Evolutionary conservation across 1,140 invertebrate species (phyloP).

Genomic region (Pseudobourletiella spinata): DNA sequence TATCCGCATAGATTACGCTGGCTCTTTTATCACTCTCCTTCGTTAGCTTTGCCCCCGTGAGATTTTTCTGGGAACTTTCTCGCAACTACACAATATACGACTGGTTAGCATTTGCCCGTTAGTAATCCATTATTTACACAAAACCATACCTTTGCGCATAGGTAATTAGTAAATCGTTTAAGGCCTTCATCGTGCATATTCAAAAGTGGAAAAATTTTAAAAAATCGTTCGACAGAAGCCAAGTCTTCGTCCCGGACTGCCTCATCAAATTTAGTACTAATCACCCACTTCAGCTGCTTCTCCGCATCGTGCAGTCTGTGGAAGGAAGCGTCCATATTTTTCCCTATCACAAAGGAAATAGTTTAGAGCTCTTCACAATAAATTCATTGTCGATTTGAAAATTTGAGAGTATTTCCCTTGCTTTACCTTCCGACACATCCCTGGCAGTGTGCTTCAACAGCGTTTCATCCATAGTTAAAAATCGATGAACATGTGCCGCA

Average conservation of each 20-base stretch:
- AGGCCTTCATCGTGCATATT: slow-evolving; percentile 87
- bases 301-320: slow-evolving; percentile 77
- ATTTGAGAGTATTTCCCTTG: no score
- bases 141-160: slow-evolving; percentile 70
- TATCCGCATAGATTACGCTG: slow-evolving; percentile 70
- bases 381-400: not conserved
- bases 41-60: slow-evolving; percentile 53
- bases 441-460: slow-evolving; percentile 68
- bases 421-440: slow-evolving; percentile 56
- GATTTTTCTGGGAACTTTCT: slow-evolving; percentile 62
- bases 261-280: slow-evolving; percentile 79
- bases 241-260: slow-evolving; percentile 81
- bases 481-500: slow-evolving; percentile 88
- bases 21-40: slow-evolving; percentile 58
- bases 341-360: slow-evolving; percentile 47
- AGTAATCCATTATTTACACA: no score
- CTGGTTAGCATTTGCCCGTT: no score
- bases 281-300: slow-evolving; percentile 58
- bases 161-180: slow-evolving; percentile 80
- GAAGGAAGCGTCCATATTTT: slow-evolving; percentile 65
- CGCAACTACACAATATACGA: slow-evolving; percentile 54
- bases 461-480: slow-evolving; percentile 87
- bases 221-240: slow-evolving; percentile 87
- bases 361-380: no score
- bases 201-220: slow-evolving; percentile 94